Base-by-base conservation (phyloP, 1,140 invertebrate genomes). In the Drosophila neocordata region DNA sequence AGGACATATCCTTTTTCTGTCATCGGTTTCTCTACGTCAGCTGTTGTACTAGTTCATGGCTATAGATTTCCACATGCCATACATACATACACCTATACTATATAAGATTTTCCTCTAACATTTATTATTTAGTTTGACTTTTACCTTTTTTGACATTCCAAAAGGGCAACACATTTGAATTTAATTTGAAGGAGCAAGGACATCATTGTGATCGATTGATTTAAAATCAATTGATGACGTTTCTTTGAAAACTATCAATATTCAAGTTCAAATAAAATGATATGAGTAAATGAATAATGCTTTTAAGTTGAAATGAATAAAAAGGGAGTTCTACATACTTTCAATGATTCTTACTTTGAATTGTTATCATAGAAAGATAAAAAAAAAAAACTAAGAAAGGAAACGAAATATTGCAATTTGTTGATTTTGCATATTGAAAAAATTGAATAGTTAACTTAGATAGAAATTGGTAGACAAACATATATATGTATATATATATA, bases 71-170 rank as follows among this genome's bases (percentile, higher is more conserved):
- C 48, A 68, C 67, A 65, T 34, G 58, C 37, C 71, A 70, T 44
- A 68, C 72, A 44, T 6, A 11, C 18, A 24, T 18, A 18, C 68
- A 56, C 63, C 74, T 74, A 60, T 35, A 9, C 15, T 41, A 44
- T 48, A 48, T 11, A 48, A 20, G 41, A 15, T 69, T 64, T 62
- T 76, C 52, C 58, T 73, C 69, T 65, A 59, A 22, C 62, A 78
- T 85, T 22, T 75, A 82, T 88, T 82, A 85, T 85, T 87, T 65
- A 81, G 69, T 68, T 72, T 68, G 60, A 38, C 55, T 74, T 57
- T 35, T 64, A 72, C 69, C 37, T 63, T 56, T 65, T 64, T 44
- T 56, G 20, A 24, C 48, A 55, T 48, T 41, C 12, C 9, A 35
- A 58, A 55, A 15, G 52, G 52, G 13, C 56, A 58, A 20, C 35